These are phyloP conservation scores for Sebastes vulpes DNA, from an alignment of 2,797 vertebrate genomes.

Conservation along the genomic window DNA sequence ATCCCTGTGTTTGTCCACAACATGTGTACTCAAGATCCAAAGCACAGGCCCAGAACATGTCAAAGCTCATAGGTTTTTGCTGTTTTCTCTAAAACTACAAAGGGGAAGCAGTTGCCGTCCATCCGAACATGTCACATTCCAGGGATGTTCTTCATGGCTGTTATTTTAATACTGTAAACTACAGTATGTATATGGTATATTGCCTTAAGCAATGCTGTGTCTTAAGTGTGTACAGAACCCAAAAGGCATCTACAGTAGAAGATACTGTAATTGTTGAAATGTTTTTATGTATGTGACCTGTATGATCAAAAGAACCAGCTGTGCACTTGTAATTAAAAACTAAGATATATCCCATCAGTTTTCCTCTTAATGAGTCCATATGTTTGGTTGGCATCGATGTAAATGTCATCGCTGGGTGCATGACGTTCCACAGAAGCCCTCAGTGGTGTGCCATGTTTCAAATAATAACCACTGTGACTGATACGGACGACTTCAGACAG, in stretches of 20 bases:
- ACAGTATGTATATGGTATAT: constrained; percentile 47
- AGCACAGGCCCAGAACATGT: constrained; percentile 6
- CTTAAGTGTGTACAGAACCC: constrained; percentile 44
- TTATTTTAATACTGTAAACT: constrained; percentile 61
- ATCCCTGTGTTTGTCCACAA: constrained; percentile 16
- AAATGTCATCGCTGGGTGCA: not conserved
- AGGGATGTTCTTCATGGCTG: constrained; percentile 10
- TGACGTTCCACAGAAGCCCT: not conserved
- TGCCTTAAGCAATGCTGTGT: constrained; percentile 60
- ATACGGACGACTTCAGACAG: not conserved
- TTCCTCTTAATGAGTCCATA: not conserved
- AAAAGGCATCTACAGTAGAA: constrained; percentile 16
- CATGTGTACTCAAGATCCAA: constrained; percentile 7
- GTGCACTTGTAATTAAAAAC: constrained; percentile 77
- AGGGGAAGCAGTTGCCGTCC: not conserved
- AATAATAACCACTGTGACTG: not conserved
- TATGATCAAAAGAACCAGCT: constrained; percentile 51
- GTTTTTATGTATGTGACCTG: constrained; percentile 42
- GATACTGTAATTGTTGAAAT: constrained; percentile 51
- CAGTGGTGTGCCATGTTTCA: not conserved
- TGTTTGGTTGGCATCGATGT: not conserved
- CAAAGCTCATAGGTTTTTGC: not conserved
- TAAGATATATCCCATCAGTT: constrained; percentile 21
- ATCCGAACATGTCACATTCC: constrained; percentile 5
- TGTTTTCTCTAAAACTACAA: constrained; percentile 4